phyloP scores from a whole-genome alignment of 2,113 vertebrate species.

The Lycocorax pyrrhopterus region DNA sequence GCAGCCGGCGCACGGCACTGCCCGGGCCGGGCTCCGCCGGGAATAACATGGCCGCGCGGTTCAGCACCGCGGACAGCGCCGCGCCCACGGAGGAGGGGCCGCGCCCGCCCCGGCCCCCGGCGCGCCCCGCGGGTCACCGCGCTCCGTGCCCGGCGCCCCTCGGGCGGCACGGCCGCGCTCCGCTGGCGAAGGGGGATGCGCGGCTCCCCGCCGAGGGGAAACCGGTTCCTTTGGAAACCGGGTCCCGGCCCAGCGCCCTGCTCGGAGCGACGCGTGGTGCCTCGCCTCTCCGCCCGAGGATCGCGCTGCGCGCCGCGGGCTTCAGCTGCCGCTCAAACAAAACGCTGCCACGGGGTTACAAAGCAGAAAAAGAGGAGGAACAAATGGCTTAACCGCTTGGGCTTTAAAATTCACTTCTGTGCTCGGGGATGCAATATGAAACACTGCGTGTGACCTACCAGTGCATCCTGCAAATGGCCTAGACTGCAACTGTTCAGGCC shows the following conservation, averaged over 20 bases:
- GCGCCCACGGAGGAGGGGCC: neutral
- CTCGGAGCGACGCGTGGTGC: neutral
- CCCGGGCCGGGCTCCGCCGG: neutral
- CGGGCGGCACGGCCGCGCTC: neutral
- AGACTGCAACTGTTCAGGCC: neutral
- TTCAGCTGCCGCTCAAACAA: neutral
- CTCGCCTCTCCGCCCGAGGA: neutral
- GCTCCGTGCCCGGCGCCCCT: neutral
- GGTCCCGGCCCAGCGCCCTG: neutral
- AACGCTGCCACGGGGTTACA: neutral
- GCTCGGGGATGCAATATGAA: neutral
- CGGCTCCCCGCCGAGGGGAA: neutral
- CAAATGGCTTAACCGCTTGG: neutral
- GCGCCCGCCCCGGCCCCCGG: neutral
- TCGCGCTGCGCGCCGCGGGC: neutral
- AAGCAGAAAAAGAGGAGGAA: neutral
- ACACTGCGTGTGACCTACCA: neutral
- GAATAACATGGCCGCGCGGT: constrained; percentile 70
- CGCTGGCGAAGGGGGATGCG: neutral
- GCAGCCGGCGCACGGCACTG: neutral
- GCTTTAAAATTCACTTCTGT: neutral
- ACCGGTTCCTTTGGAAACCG: neutral
- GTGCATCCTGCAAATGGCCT: neutral
- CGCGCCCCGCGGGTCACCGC: neutral
- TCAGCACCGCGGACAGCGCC: constrained; percentile 82